These are phyloP conservation scores for Micronycteris hirsuta DNA, from an alignment of 2,113 vertebrate genomes.

Conservation along the genomic window DNA sequence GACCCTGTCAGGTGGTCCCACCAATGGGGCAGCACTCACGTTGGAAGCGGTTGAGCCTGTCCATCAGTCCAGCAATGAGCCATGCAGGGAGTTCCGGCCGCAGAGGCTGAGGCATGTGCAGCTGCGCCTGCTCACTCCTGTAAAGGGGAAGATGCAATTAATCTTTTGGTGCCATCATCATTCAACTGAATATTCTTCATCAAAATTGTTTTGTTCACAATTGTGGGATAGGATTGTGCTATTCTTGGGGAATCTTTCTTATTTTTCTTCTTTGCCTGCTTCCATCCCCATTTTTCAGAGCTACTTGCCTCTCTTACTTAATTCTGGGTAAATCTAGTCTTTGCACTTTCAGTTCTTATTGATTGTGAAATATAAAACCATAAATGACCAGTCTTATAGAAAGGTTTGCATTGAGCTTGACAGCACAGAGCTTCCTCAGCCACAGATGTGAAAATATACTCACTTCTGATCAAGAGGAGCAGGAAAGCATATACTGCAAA, in stretches of 20 bases:
- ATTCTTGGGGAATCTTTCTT: background rate
- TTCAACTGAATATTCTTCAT: background rate
- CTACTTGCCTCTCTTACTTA: background rate
- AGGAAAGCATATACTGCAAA: background rate
- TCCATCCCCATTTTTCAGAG: background rate
- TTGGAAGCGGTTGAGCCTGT: background rate
- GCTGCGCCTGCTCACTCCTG: background rate
- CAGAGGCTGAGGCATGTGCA: background rate
- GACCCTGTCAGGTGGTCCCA: accelerated
- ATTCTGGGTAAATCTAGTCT: background rate
- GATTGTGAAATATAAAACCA: background rate
- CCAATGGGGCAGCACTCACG: background rate
- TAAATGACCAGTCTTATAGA: background rate
- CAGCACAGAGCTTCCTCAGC: background rate
- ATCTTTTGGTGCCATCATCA: background rate
- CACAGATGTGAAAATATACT: background rate
- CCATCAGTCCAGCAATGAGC: background rate
- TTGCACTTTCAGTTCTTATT: background rate
- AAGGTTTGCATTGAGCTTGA: background rate
- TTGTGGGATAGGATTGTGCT: background rate
- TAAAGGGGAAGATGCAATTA: background rate
- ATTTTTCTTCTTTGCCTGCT: background rate
- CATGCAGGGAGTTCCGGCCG: background rate
- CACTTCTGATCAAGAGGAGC: background rate
- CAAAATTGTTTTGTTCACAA: background rate